Conservation (phyloP, 2,113 vertebrate genomes). For the Dromas ardeola region DNA sequence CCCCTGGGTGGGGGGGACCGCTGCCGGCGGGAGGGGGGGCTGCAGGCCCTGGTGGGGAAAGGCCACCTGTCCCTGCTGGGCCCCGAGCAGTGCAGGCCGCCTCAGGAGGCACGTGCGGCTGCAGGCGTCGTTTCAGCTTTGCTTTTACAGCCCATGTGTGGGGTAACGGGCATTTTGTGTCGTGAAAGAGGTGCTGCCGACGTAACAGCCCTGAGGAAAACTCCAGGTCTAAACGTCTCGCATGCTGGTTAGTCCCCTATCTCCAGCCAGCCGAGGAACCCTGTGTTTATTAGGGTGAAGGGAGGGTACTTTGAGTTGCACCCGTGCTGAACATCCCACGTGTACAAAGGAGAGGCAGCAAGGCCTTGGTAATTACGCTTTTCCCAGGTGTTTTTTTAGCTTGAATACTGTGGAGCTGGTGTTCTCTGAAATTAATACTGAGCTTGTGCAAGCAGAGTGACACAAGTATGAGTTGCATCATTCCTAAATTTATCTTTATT, state of each 20-base stretch:
- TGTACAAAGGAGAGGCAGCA: not conserved
- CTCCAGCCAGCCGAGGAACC: not conserved
- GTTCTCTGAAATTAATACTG: not conserved
- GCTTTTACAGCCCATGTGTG: not conserved
- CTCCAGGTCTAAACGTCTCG: not conserved
- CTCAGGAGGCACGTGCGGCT: fast-evolving
- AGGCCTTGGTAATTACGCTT: not conserved
- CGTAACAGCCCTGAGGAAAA: not conserved
- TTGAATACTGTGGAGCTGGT: not conserved
- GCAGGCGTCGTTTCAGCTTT: not conserved
- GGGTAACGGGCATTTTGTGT: not conserved
- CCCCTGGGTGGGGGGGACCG: fast-evolving
- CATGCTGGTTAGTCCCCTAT: fast-evolving
- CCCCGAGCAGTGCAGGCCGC: fast-evolving
- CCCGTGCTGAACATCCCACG: fast-evolving
- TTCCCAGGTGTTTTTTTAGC: not conserved
- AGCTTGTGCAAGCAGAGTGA: not conserved
- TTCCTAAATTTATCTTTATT: not conserved
- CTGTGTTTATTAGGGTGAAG: not conserved
- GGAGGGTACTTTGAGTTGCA: not conserved
- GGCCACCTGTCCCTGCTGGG: fast-evolving
- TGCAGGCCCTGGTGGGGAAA: not conserved
- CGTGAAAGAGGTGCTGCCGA: not conserved
- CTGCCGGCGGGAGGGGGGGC: fast-evolving
- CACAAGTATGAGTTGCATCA: not conserved